phyloP scores from a whole-genome alignment of 2,888 invertebrate species.

The Agrochola macilenta region DNA sequence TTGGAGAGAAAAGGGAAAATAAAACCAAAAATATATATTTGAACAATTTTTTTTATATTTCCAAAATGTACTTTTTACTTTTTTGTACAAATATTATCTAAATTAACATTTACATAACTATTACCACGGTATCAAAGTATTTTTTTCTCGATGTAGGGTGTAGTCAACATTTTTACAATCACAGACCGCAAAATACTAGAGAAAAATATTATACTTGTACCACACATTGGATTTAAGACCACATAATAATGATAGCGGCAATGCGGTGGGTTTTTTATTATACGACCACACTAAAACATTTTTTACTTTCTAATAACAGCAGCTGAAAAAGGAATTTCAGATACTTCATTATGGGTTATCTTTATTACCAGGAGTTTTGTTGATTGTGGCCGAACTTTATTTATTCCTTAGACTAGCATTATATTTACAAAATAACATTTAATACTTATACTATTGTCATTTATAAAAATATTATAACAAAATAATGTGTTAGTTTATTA shows the following conservation, averaged over 20 bases:
- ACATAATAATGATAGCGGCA: slow-evolving; percentile 31
- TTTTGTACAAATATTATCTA: slow-evolving; percentile 48
- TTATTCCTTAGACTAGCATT: slow-evolving; percentile 29
- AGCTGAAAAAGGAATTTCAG: not conserved
- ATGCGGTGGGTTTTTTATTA: slow-evolving; percentile 34
- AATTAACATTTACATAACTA: slow-evolving; percentile 26
- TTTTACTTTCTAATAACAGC: not conserved
- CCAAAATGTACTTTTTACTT: not conserved
- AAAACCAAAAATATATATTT: slow-evolving; percentile 15
- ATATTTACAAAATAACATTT: slow-evolving; percentile 36
- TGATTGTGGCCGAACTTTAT: not conserved
- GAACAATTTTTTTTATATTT: slow-evolving; percentile 24
- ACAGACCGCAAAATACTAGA: slow-evolving; percentile 18
- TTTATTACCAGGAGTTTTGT: not conserved
- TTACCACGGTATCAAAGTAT: not conserved
- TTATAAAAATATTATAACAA: slow-evolving; percentile 37
- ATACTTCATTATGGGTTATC: not conserved
- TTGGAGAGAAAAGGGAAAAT: not conserved
- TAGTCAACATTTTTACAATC: slow-evolving; percentile 24
- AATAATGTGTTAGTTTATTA: slow-evolving; percentile 29
- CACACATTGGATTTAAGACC: slow-evolving; percentile 33
- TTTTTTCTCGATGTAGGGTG: slow-evolving; percentile 10
- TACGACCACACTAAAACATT: slow-evolving; percentile 4
- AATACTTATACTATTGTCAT: slow-evolving; percentile 52
- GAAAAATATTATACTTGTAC: slow-evolving; percentile 4